Conservation (phyloP, 2,113 vertebrate genomes). For the Hiodon tergisus region DNA sequence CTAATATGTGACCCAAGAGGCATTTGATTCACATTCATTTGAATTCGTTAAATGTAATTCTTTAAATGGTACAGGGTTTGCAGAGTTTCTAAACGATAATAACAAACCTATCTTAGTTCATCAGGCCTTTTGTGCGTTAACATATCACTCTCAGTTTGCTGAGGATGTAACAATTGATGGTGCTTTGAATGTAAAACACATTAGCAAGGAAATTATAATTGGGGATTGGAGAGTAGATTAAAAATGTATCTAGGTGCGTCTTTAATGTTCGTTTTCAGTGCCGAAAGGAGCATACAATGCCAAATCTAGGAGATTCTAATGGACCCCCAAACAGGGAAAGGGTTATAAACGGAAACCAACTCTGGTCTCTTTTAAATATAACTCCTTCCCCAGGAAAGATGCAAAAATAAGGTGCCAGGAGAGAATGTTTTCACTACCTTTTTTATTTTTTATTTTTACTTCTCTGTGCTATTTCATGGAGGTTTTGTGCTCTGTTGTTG, state of each 20-base stretch:
- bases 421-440: background rate
- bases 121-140: background rate
- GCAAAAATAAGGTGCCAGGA: background rate
- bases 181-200: background rate
- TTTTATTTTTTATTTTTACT: background rate
- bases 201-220: no score
- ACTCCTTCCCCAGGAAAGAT: background rate
- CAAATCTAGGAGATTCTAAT: background rate
- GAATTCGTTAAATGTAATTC: background rate
- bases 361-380: slow-evolving; percentile 5
- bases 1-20: background rate
- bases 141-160: background rate
- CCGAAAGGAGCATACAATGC: background rate
- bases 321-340: background rate
- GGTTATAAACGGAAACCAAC: slow-evolving; percentile 4
- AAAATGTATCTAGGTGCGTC: background rate
- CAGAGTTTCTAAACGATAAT: background rate
- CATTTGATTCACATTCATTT: background rate
- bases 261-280: no score
- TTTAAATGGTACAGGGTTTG: background rate
- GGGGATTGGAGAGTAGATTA: background rate
- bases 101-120: background rate
- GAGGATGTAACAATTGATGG: background rate
- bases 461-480: background rate
- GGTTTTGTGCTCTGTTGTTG: background rate